Evolutionary conservation across 2,888 invertebrate genomes (phyloP), one percentile per base, ranked within the genome.

Genomic region (Junonia oenone): DNA sequence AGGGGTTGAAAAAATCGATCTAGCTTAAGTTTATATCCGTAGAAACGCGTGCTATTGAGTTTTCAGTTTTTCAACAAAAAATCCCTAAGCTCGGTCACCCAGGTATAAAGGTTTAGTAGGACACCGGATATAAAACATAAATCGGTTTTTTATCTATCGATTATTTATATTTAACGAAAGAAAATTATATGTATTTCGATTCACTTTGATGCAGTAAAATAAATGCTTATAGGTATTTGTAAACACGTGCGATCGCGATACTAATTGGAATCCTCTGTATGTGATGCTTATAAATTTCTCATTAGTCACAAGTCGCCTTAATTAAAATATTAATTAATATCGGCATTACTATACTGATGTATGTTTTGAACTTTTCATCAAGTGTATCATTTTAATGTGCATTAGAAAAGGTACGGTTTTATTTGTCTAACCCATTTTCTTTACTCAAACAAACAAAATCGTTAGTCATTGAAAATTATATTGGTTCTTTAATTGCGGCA

Each of bases 251-350:
- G 13, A 43, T 43, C 43, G 13, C 26, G 13, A 13, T 15, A 37
- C 37, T 43, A 14, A 43, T 43, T 43, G 8, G 26, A 22, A 43
- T 26, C 43, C 26, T 26, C 8, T 43, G 17, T 43, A 43, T 26
- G 26, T 22, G 26, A 43, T 13, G 26, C 26, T 43, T 43, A 43
- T 43, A 43, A 22, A 13, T 43, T 26, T 43, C 43, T 43, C 43
- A 43, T 43, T 43, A 43, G 43, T 43, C 26, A 43, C 26, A 26
- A 43, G 43, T 43, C 22, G 22, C 6, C 26, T 22, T 43, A 43
- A 43, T 43, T 43, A 43, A 43, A 43, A 43, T 13, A 43, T 26
- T 43, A 43, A 43, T 43, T 26, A 43, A 43, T 43, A 40, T 22
- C 9, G 31, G 9, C n/a, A n/a, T n/a, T n/a, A n/a, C n/a, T 35